Evolutionary conservation across 2,113 vertebrate species (phyloP).

Genomic region (Elaphurus davidianus): DNA sequence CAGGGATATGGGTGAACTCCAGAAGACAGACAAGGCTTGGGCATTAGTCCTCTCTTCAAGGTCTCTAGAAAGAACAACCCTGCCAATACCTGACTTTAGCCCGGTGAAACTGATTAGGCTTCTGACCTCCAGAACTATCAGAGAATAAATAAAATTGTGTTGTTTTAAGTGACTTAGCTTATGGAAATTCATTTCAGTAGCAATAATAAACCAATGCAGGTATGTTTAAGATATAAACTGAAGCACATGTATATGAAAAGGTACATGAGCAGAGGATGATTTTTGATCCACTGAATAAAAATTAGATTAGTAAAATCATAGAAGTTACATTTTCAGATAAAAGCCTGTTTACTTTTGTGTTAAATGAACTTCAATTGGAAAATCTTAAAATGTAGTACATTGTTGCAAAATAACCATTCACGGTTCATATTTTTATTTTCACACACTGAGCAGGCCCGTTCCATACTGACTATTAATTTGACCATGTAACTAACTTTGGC

Average conservation of each 20-base stretch:
- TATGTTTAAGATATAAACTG: not conserved
- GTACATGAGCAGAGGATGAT: not conserved
- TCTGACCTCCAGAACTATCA: not conserved
- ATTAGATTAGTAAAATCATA: not conserved
- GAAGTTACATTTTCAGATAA: not conserved
- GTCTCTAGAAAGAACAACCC: not conserved
- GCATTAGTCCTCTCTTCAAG: not conserved
- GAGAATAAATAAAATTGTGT: not conserved
- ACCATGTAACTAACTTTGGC: not conserved
- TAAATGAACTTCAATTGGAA: not conserved
- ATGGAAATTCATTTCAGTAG: not conserved
- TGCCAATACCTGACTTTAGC: not conserved
- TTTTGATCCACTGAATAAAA: constrained; percentile 3
- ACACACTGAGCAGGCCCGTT: not conserved
- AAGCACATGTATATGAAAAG: not conserved
- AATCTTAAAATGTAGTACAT: not conserved
- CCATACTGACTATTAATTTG: not conserved
- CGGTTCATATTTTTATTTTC: not conserved
- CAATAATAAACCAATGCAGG: not conserved
- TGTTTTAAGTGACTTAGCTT: constrained; percentile 2
- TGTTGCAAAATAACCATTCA: not conserved
- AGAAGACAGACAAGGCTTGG: not conserved
- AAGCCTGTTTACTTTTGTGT: not conserved
- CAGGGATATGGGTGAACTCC: not conserved
- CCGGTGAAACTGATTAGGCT: not conserved